Evolutionary conservation across 2,113 vertebrate genomes (phyloP), one percentile per base, ranked within the genome.

Genomic region (Phaethornis superciliosus): DNA sequence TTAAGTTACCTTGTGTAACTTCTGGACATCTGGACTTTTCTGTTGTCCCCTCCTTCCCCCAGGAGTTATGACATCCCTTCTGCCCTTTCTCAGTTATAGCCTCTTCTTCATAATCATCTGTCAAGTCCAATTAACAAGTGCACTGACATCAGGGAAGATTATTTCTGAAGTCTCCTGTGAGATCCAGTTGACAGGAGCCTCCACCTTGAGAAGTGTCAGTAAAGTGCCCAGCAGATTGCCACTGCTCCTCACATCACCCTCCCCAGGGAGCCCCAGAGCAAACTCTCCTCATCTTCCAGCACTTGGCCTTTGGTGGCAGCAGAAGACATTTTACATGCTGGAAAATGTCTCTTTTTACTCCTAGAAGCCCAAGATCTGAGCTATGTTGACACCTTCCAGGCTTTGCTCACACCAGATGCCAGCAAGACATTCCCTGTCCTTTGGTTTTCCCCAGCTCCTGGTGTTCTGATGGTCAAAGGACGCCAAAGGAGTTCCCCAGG

Each of bases 91-190:
- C 51, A 26, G 79, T 44, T 76, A 60, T 67, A 88, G 82, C 59
- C 67, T 85, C 79, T 59, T 70, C 89, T 28, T 96, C 92, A 70
- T 93, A 88, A 85, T 51, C 92, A 90, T 76, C 85, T 85, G 95
- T 89, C 93, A 94, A 59, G 33, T 33, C 76, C 75, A 96, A 96
- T 94, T 96, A 93, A 86, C 68, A n/a, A 16, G 33, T 2, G 47
- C 71, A 54, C 46, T 17, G 90, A 87, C 85, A 85, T 26, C 51
- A 65, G 82, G 47, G 90, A 83, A 82, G 63, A 62, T 12, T 9
- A 78, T 37, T 95, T 84, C 76, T 63, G 40, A 35, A 46, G 62
- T 18, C 42, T 80, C 79, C 82, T 23, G 28, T 8, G 7, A 72
- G 17, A 81, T 15, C 13, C 72, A 37, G 69, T 7, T 33, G 58